These are phyloP conservation scores for Ceratina australensis DNA, from an alignment of 1,140 invertebrate genomes.

Conservation along the genomic window DNA sequence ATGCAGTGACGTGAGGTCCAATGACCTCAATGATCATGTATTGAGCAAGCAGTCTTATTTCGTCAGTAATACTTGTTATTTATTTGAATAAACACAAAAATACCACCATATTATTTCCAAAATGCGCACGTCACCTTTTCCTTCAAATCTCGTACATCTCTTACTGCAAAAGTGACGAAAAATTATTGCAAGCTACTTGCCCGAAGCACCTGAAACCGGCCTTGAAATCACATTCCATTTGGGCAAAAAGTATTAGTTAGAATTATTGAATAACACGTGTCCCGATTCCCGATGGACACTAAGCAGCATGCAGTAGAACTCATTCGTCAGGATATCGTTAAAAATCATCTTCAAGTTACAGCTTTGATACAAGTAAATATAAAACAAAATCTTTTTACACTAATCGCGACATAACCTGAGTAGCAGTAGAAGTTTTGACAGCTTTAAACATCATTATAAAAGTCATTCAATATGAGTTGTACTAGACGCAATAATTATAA, in stretches of 20 bases:
- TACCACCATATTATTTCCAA: no score
- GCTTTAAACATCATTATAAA: neutral
- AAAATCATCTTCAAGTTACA: constrained; percentile 86
- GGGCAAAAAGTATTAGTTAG: neutral
- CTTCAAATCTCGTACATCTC: no score
- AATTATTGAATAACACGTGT: constrained; percentile 16
- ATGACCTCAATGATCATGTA: no score
- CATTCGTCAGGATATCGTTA: constrained; percentile 83
- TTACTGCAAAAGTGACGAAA: no score
- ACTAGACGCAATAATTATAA: neutral
- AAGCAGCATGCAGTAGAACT: constrained; percentile 61
- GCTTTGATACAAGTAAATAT: constrained; percentile 87
- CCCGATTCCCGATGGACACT: constrained; percentile 66
- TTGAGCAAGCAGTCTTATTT: no score
- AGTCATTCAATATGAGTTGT: neutral
- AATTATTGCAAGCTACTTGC: neutral
- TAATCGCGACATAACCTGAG: constrained; percentile 21
- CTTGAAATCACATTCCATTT: constrained; percentile 14
- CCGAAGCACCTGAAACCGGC: neutral
- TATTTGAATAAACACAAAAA: no score
- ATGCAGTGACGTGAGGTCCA: no score
- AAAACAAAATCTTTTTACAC: neutral
- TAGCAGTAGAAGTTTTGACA: constrained; percentile 11
- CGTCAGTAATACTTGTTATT: no score
- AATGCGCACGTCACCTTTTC: no score